A percentile compares a stretch with the other conserved stretches of the same genome.
These are phyloP conservation scores for Mobula hypostoma DNA, from an alignment of 2,113 vertebrate genomes.

Conservation along the genomic window DNA sequence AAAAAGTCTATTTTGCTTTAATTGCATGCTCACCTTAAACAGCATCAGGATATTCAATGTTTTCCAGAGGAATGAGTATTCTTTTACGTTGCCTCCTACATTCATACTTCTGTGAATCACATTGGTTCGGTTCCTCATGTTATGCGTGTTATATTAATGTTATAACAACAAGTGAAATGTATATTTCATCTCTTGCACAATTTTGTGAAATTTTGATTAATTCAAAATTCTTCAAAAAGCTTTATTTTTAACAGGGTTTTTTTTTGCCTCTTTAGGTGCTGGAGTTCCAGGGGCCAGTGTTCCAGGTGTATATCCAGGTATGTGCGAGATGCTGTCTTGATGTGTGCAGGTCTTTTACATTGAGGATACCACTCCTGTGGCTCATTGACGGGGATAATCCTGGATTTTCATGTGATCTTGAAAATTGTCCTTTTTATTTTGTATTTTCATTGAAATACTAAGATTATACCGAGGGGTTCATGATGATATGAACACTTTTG, in stretches of 20 bases:
- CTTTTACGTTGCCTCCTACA: not conserved
- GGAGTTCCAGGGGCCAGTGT: conserved; percentile 57
- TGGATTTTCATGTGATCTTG: conserved; percentile 37
- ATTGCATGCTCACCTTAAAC: not conserved
- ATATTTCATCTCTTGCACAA: not conserved
- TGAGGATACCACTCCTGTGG: not conserved
- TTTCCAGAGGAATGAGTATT: not conserved
- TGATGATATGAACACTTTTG: not conserved
- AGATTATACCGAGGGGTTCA: not conserved
- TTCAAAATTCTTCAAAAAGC: not conserved
- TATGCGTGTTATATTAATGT: not conserved
- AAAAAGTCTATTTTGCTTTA: not conserved
- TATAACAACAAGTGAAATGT: not conserved
- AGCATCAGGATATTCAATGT: no score
- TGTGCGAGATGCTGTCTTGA: not conserved
- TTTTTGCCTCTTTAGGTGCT: not conserved
- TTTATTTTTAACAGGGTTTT: not conserved
- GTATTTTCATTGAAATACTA: not conserved
- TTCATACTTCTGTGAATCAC: not conserved
- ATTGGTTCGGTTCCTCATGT: not conserved
- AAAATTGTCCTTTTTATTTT: not conserved
- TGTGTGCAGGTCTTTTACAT: not conserved
- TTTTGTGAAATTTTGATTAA: not conserved
- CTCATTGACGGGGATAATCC: conserved; percentile 55
- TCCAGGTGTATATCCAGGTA: conserved; percentile 60